Percentiles rank a stretch among this genome's conserved stretches.
Conservation (phyloP, 2,888 invertebrate genomes). For the Drosophila formosana region DNA sequence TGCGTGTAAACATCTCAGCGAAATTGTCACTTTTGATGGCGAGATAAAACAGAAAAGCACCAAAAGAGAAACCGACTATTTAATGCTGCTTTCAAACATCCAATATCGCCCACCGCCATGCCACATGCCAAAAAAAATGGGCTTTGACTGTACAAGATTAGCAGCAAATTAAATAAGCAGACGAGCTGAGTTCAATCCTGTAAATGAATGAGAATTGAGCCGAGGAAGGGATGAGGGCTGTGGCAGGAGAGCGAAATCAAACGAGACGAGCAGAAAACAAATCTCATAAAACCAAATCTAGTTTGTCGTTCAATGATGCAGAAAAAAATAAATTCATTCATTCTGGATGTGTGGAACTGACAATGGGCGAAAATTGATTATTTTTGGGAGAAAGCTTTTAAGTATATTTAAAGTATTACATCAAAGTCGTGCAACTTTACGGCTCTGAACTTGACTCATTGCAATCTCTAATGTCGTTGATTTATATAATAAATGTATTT, state of each 20-base stretch:
- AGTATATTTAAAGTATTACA: conserved; percentile 2
- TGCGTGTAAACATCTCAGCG: conserved; percentile 50
- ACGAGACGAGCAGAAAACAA: conserved; percentile 71
- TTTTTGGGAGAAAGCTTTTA: conserved; percentile 12
- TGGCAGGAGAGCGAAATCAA: conserved; percentile 29
- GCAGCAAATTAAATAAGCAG: conserved; percentile 81
- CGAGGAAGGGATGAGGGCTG: not conserved
- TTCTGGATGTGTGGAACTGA: conserved; percentile 36
- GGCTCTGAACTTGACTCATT: not conserved
- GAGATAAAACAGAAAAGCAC: conserved; percentile 53
- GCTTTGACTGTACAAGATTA: conserved; percentile 71
- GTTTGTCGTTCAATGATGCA: conserved; percentile 79
- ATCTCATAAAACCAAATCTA: conserved; percentile 79
- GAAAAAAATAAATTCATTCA: conserved; percentile 74
- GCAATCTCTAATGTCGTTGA: too few relatives aligned
- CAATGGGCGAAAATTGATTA: conserved; percentile 51
- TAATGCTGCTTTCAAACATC: not conserved
- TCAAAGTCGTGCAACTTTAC: not conserved
- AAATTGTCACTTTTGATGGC: conserved; percentile 76
- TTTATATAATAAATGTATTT: not conserved
- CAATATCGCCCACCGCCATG: not conserved
- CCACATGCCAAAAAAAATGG: conserved; percentile 47
- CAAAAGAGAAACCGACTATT: conserved; percentile 40
- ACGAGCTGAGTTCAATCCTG: conserved; percentile 50
- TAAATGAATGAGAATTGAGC: conserved; percentile 53